Conservation (phyloP, 2,797 vertebrate species). For the Lepidocolaptes lacrymiger region DNA sequence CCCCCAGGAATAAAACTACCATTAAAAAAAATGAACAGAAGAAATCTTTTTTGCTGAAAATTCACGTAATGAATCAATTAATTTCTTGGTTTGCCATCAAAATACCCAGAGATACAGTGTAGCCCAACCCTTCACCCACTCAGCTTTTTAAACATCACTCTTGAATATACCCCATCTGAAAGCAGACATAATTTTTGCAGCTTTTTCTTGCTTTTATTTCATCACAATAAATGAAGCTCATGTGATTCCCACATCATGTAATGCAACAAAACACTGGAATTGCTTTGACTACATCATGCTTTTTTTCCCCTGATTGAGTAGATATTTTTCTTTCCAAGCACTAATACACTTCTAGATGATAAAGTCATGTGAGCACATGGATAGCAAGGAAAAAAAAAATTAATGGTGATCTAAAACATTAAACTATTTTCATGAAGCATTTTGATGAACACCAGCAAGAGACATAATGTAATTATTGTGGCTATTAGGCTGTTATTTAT, state of each 20-base stretch:
- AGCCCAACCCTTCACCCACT: not conserved
- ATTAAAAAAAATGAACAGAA: not conserved
- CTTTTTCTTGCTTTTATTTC: not conserved
- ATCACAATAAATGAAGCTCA: not conserved
- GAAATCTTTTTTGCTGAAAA: not conserved
- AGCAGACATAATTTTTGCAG: not conserved
- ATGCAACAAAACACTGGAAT: not conserved
- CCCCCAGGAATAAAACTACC: not conserved
- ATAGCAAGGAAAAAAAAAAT: not conserved
- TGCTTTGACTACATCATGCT: not conserved
- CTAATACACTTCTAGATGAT: not conserved
- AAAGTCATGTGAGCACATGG: not conserved
- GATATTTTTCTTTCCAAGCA: not conserved
- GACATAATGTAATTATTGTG: conserved; percentile 1
- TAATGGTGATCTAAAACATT: not conserved
- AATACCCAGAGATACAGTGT: not conserved
- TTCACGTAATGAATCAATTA: not conserved
- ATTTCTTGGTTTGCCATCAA: not conserved
- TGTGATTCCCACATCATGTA: not conserved
- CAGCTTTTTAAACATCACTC: not conserved
- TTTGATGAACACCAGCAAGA: conserved; percentile 29
- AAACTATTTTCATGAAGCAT: not conserved
- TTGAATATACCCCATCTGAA: not conserved
- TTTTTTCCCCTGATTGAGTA: not conserved
- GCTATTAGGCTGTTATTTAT: conserved; percentile 41